These are phyloP conservation scores for Cryptotis parvus DNA, from an alignment of 2,113 vertebrate species.

Conservation along the genomic window DNA sequence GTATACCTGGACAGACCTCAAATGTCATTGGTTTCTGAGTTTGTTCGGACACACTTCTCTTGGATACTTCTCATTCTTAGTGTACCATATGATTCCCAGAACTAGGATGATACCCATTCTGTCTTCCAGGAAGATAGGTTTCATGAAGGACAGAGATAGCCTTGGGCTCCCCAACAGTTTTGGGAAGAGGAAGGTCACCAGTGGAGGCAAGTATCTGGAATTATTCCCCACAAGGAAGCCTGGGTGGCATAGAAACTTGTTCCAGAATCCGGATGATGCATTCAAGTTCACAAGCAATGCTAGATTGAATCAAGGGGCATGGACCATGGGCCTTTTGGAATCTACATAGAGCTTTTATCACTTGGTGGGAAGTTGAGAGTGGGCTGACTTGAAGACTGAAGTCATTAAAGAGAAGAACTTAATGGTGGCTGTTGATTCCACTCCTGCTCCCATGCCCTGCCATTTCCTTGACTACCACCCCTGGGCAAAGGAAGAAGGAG, in stretches of 20 bases:
- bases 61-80: not conserved
- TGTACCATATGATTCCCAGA: not conserved
- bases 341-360: not conserved
- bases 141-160: not conserved
- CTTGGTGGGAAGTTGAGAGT: not conserved
- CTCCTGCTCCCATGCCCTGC: not conserved
- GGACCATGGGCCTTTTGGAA: not conserved
- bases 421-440: not conserved
- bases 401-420: conserved; percentile 15
- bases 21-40: not conserved
- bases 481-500: not conserved
- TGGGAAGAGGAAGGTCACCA: not conserved
- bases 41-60: not conserved
- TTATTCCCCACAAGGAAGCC: not conserved
- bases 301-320: not conserved
- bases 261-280: not conserved
- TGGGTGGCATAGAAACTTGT: not conserved
- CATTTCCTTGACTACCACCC: not conserved
- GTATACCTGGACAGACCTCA: not conserved
- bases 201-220: not conserved
- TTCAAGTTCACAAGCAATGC: not conserved
- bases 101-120: not conserved
- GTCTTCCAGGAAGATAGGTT: not conserved
- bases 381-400: not conserved
- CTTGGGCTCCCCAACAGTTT: not conserved